phyloP scores from a whole-genome alignment of 2,888 invertebrate species.

The Drosophila hamatofila region DNA sequence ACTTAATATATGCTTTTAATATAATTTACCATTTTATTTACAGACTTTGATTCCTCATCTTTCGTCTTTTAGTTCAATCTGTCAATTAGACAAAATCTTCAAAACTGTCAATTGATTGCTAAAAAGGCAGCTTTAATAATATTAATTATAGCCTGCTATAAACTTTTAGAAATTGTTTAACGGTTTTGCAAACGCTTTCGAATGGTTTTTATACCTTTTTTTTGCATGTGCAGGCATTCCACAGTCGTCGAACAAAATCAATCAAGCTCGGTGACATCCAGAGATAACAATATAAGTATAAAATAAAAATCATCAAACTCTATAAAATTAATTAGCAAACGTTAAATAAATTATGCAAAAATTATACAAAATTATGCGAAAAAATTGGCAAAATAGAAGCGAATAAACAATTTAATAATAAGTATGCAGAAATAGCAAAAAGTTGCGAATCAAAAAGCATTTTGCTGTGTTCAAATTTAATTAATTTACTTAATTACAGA shows the following conservation, averaged over 20 bases:
- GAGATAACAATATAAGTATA: slow-evolving; percentile 44
- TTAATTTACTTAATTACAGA: slow-evolving; percentile 75
- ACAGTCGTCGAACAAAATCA: slow-evolving; percentile 43
- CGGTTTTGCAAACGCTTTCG: slow-evolving; percentile 28
- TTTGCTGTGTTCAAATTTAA: slow-evolving; percentile 57
- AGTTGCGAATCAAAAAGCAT: slow-evolving; percentile 19
- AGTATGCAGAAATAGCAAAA: slow-evolving; percentile 36
- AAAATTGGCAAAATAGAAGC: slow-evolving; percentile 18
- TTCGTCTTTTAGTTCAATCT: background rate
- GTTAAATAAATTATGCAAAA: slow-evolving; percentile 68
- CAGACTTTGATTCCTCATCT: background rate
- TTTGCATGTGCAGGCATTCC: slow-evolving; percentile 17
- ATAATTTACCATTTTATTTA: background rate
- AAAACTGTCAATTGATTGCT: slow-evolving; percentile 1
- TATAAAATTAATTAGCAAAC: slow-evolving; percentile 48
- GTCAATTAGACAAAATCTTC: background rate
- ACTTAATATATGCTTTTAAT: background rate
- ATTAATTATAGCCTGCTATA: background rate
- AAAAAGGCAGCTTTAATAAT: background rate
- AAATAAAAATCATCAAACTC: slow-evolving; percentile 55
- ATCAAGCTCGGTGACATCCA: slow-evolving; percentile 58
- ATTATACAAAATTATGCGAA: slow-evolving; percentile 55
- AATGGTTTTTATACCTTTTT: slow-evolving; percentile 6
- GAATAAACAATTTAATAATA: slow-evolving; percentile 16
- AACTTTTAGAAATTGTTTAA: slow-evolving; percentile 22